Evolutionary conservation across 2,888 invertebrate species (phyloP).

Genomic region (Xestoiulus laeticollis): DNA sequence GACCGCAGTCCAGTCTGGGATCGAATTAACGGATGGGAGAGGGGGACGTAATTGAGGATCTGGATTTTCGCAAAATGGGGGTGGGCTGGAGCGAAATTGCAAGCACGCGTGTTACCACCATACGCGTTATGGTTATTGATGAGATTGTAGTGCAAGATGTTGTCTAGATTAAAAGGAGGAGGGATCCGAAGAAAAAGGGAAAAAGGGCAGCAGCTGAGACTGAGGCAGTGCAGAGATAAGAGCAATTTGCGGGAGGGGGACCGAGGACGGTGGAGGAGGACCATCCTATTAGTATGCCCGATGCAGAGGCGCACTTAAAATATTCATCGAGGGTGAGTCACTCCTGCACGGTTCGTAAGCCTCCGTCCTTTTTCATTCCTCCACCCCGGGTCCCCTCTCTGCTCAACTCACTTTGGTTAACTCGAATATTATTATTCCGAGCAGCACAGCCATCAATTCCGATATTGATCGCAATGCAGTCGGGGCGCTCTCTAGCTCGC

Average conservation of each 20-base stretch:
- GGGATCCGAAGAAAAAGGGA: constrained; percentile 8
- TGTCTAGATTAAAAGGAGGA: constrained; percentile 31
- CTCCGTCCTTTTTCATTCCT: constrained; percentile 27
- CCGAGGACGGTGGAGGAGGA: not conserved
- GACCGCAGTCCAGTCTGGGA: not conserved
- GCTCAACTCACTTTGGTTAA: constrained; percentile 28
- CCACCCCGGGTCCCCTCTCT: not conserved
- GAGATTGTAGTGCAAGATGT: constrained; percentile 43
- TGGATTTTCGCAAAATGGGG: not conserved
- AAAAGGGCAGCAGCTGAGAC: constrained; percentile 16
- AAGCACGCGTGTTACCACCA: constrained; percentile 25
- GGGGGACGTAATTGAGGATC: constrained; percentile 4
- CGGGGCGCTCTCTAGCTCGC: not conserved
- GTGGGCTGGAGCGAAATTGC: not conserved
- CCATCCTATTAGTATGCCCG: constrained; percentile 25
- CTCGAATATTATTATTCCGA: constrained; percentile 39
- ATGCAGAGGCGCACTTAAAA: not conserved
- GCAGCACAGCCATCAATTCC: constrained; percentile 46
- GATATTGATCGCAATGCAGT: constrained; percentile 45
- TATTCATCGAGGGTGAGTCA: constrained; percentile 38
- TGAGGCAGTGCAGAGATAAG: not conserved
- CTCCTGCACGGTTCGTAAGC: not conserved
- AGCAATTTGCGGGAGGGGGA: not conserved
- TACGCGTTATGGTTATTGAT: constrained; percentile 40
- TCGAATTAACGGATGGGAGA: not conserved